Conservation (phyloP, 1,140 invertebrate genomes). For the Vanessa tameamea region DNA sequence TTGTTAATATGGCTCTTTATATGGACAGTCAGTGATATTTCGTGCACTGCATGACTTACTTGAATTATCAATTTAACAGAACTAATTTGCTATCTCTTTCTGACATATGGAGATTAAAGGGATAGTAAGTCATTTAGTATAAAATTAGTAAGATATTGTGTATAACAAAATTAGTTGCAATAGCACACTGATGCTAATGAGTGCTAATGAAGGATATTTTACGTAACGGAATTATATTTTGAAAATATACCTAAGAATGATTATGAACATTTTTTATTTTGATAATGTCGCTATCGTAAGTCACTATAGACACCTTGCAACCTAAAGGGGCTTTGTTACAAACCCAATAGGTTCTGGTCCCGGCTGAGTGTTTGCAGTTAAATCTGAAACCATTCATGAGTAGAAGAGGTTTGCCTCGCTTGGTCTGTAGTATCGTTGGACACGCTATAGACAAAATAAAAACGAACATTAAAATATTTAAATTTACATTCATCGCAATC, state of each 20-base stretch:
- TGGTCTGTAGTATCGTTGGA: slow-evolving; percentile 47
- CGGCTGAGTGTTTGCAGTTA: slow-evolving; percentile 50
- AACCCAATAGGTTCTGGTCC: slow-evolving; percentile 50
- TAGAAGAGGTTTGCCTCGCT: slow-evolving; percentile 57
- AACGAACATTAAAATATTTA: not conserved
- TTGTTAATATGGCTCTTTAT: no score
- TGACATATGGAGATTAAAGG: no score
- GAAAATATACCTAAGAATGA: slow-evolving; percentile 37
- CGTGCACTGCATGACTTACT: no score
- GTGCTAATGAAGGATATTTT: no score
- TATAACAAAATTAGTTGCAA: no score
- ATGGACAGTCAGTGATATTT: no score
- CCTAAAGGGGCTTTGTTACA: slow-evolving; percentile 59
- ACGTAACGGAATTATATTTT: no score
- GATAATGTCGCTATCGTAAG: slow-evolving; percentile 50
- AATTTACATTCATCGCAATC: not conserved
- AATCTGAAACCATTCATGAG: slow-evolving; percentile 45
- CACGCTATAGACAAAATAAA: slow-evolving; percentile 34
- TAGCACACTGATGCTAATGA: no score
- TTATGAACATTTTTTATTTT: slow-evolving; percentile 53
- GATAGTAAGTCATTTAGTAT: no score
- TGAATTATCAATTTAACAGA: no score
- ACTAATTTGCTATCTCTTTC: no score
- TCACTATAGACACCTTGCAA: slow-evolving; percentile 52
- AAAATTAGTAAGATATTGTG: no score